These are phyloP conservation scores for Ectemnius continuus DNA, from an alignment of 2,888 invertebrate genomes.

Conservation along the genomic window DNA sequence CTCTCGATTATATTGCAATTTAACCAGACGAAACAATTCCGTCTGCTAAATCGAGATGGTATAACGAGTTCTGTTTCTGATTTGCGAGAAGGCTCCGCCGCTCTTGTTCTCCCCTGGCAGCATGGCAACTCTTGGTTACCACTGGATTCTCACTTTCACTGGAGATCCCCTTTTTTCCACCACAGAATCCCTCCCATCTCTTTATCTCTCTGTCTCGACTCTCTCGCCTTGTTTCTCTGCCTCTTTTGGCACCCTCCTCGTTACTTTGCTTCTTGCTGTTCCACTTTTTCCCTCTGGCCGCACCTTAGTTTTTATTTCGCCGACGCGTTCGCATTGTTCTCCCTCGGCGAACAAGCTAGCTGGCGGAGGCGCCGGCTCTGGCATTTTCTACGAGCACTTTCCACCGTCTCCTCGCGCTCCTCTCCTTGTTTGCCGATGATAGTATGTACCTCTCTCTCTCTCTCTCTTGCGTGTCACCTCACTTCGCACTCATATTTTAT, in stretches of 20 bases:
- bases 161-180: too few relatives aligned
- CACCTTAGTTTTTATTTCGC: slow-evolving; percentile 18
- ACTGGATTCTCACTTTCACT: too few relatives aligned
- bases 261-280: slow-evolving; percentile 9
- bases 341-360: not conserved
- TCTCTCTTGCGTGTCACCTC: not conserved
- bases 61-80: too few relatives aligned
- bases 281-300: not conserved
- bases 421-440: not conserved
- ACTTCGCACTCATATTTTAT: not conserved
- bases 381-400: too few relatives aligned
- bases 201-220: not conserved
- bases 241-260: slow-evolving; percentile 2
- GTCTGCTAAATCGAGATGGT: too few relatives aligned
- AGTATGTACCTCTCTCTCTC: too few relatives aligned
- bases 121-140: too few relatives aligned
- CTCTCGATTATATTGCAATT: too few relatives aligned
- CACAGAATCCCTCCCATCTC: slow-evolving; percentile 5
- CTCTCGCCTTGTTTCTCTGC: not conserved
- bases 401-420: not conserved
- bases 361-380: too few relatives aligned
- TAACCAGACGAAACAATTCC: too few relatives aligned
- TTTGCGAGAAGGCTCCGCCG: too few relatives aligned
- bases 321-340: slow-evolving; percentile 3
- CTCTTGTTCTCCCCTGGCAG: too few relatives aligned